phyloP scores from a whole-genome alignment of 2,113 vertebrate species.

The Pluvianellus socialis region DNA sequence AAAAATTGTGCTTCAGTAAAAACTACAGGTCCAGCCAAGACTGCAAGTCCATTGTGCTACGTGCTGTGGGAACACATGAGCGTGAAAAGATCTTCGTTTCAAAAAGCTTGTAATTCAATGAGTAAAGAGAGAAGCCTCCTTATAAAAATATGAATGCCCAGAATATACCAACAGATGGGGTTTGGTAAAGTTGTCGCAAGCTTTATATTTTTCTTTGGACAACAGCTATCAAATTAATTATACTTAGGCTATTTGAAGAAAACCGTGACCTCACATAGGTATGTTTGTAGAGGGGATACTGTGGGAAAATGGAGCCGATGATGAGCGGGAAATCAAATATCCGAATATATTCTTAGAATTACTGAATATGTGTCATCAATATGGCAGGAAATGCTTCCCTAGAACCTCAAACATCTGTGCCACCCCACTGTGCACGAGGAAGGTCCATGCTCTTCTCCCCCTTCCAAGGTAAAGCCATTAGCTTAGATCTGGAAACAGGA shows the following conservation, averaged over 20 bases:
- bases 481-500: neutral
- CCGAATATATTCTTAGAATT: neutral
- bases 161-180: neutral
- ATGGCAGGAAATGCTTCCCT: neutral
- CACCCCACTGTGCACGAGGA: accelerated
- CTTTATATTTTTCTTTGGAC: neutral
- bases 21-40: neutral
- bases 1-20: neutral
- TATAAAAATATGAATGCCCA: neutral
- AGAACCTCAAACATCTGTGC: neutral
- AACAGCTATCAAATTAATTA: neutral
- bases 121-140: neutral
- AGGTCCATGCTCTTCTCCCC: neutral
- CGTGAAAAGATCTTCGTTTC: neutral
- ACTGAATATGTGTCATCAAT: neutral
- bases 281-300: neutral
- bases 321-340: neutral
- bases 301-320: neutral
- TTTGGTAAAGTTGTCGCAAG: neutral
- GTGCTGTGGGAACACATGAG: neutral
- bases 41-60: neutral
- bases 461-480: neutral
- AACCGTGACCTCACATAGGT: accelerated
- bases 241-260: neutral
- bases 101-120: neutral